Percentiles rank a stretch among this genome's conserved stretches.
Evolutionary conservation across 2,797 vertebrate species (phyloP).

Genomic region (Tangara arthus): DNA sequence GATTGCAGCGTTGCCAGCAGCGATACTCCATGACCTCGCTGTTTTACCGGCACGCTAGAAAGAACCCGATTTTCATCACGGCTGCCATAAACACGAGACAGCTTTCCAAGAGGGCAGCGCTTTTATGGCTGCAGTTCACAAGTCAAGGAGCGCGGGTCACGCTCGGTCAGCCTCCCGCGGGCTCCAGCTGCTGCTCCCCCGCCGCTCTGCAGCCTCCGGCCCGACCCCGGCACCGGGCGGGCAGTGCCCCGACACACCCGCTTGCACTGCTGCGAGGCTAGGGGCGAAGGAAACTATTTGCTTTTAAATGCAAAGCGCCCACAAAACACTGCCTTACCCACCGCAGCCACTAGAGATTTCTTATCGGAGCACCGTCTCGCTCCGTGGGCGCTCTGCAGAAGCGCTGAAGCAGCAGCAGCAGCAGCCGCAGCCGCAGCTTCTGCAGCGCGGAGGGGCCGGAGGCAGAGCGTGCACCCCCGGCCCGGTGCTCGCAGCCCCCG

Average conservation of each 20-base stretch:
- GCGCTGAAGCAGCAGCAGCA: not conserved
- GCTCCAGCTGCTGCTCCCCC: not conserved
- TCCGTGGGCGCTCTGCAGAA: not conserved
- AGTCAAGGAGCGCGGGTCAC: not conserved
- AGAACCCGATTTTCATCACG: not conserved
- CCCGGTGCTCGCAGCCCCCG: not conserved
- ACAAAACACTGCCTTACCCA: not conserved
- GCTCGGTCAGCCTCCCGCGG: not conserved
- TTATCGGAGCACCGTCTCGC: not conserved
- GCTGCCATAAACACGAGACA: not conserved
- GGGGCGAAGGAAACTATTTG: not conserved
- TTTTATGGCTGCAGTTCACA: not conserved
- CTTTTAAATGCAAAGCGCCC: not conserved
- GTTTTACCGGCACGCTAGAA: not conserved
- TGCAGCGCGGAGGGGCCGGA: not conserved
- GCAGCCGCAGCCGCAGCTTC: not conserved
- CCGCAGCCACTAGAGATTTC: slow-evolving; percentile 12
- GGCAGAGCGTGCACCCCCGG: not conserved
- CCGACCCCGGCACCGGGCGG: not conserved
- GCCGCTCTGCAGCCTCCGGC: not conserved
- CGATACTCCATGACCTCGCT: not conserved
- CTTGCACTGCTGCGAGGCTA: not conserved
- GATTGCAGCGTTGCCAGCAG: not conserved
- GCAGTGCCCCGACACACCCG: not conserved
- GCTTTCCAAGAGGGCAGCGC: not conserved